phyloP scores from a whole-genome alignment of 1,140 invertebrate genomes.

The Bombus terrestris region DNA sequence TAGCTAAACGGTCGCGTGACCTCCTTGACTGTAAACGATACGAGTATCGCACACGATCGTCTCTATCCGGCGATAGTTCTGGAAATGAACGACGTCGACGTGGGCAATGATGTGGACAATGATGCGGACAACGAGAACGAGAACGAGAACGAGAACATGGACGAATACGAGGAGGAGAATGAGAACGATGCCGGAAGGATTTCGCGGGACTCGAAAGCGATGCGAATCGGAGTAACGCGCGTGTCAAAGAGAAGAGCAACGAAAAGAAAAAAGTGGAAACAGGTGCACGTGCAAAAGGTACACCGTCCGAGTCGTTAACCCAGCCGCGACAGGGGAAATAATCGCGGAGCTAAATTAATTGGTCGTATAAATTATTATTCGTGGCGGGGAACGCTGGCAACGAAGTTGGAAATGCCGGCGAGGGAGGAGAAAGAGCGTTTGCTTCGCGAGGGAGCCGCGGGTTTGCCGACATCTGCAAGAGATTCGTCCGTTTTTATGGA shows the following conservation, averaged over 20 bases:
- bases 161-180: too few species aligned
- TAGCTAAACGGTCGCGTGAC: background rate
- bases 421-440: too few species aligned
- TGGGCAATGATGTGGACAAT: background rate
- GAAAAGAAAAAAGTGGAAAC: background rate
- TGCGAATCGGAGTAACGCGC: background rate
- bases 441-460: background rate
- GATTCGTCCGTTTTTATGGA: slow-evolving; percentile 40
- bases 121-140: background rate
- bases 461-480: slow-evolving; percentile 6
- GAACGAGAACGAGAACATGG: background rate
- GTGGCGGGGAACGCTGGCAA: background rate
- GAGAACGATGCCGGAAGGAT: background rate
- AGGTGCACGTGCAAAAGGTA: background rate
- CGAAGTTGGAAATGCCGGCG: background rate
- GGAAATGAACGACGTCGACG: background rate
- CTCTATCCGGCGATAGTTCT: background rate
- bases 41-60: background rate
- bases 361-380: slow-evolving; percentile 1
- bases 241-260: background rate
- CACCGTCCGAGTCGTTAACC: background rate
- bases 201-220: background rate
- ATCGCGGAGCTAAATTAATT: slow-evolving; percentile 21
- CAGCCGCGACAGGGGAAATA: background rate
- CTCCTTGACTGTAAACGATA: background rate